These are phyloP conservation scores for Emydocephalus ijimae DNA, from an alignment of 2,113 vertebrate species.

Conservation along the genomic window DNA sequence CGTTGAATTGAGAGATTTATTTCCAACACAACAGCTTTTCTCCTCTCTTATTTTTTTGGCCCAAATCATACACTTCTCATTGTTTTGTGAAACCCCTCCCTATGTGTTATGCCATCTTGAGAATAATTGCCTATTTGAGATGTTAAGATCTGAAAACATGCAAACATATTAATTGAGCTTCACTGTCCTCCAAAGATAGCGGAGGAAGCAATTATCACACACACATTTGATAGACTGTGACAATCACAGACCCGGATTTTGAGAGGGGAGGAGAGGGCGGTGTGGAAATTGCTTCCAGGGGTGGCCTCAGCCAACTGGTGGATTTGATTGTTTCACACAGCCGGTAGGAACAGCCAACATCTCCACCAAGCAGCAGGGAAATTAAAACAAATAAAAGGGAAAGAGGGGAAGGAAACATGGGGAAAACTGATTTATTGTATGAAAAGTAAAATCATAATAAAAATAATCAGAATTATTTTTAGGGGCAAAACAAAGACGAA, in stretches of 20 bases:
- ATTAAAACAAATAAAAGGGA: slow-evolving; percentile 46
- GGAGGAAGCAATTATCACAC: slow-evolving; percentile 73
- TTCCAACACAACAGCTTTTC: slow-evolving; percentile 43
- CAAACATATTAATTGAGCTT: slow-evolving; percentile 71
- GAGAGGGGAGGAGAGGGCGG: slow-evolving; percentile 1
- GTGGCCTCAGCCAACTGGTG: slow-evolving; percentile 38
- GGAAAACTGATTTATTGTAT: slow-evolving; percentile 37
- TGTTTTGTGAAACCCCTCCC: neutral
- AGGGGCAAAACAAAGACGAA: neutral
- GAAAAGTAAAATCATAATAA: slow-evolving; percentile 20
- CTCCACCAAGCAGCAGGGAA: slow-evolving; percentile 43
- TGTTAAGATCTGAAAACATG: slow-evolving; percentile 55
- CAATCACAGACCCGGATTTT: slow-evolving; percentile 57
- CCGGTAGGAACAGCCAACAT: slow-evolving; percentile 39
- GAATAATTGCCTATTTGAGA: slow-evolving; percentile 58
- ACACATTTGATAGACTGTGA: slow-evolving; percentile 57
- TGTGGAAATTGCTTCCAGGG: slow-evolving; percentile 21
- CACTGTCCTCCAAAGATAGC: slow-evolving; percentile 66
- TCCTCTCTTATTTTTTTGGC: neutral
- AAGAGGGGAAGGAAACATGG: neutral
- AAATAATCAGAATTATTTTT: neutral
- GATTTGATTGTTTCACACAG: slow-evolving; percentile 33
- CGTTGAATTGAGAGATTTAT: slow-evolving; percentile 38
- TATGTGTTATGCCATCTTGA: slow-evolving; percentile 21
- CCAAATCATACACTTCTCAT: neutral